phyloP scores from a whole-genome alignment of 2,888 invertebrate genomes.

The Boloria euphrosyne region DNA sequence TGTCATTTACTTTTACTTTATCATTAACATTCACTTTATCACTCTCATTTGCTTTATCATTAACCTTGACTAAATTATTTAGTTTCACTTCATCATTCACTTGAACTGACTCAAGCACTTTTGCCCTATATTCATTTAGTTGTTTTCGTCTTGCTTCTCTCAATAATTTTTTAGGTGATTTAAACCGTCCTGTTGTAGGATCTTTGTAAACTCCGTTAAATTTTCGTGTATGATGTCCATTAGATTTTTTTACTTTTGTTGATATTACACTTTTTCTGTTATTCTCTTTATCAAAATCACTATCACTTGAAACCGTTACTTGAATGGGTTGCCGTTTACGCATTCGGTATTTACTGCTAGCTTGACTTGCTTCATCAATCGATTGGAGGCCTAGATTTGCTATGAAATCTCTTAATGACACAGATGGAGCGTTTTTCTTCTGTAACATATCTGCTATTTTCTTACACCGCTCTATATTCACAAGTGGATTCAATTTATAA shows the following conservation, averaged over 20 bases:
- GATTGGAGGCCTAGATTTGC: constrained; percentile 50
- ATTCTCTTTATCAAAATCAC: constrained; percentile 24
- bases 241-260: neutral
- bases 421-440: constrained; percentile 12
- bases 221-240: neutral
- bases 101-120: neutral
- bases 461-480: constrained; percentile 47
- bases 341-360: constrained; percentile 25
- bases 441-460: constrained; percentile 39
- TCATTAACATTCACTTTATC: neutral
- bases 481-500: constrained; percentile 60
- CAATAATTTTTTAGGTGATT: neutral
- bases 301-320: neutral
- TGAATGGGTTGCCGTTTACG: constrained; percentile 5
- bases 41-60: neutral
- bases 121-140: neutral
- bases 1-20: neutral
- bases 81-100: neutral
- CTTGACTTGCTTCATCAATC: constrained; percentile 35
- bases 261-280: neutral
- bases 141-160: neutral
- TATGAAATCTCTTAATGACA: constrained; percentile 48
- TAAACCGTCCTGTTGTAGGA: neutral
- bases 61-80: neutral
- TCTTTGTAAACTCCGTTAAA: neutral